Conservation (phyloP, 2,113 vertebrate species). For the Caracal caracal region DNA sequence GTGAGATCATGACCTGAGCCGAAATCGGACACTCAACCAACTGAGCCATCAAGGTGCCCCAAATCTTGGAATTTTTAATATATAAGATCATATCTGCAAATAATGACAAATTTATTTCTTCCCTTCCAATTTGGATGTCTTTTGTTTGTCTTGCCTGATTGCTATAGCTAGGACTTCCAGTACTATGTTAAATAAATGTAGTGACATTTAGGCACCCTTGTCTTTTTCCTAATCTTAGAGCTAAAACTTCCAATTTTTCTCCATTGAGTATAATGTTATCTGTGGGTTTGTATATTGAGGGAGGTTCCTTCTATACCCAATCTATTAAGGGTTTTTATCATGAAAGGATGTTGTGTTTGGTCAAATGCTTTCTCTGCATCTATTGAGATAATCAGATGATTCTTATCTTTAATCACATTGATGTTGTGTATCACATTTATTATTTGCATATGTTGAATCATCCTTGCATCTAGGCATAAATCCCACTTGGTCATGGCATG, state of each 20-base stretch:
- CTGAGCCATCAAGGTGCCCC: too few species aligned
- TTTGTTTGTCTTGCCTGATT: neutral
- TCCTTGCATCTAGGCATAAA: neutral
- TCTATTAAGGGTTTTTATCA: neutral
- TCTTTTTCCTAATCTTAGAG: neutral
- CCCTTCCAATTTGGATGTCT: neutral
- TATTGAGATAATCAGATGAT: neutral
- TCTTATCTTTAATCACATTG: neutral
- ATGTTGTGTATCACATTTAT: neutral
- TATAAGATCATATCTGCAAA: neutral
- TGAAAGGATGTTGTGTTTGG: neutral
- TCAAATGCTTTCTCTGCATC: neutral
- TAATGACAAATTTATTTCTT: neutral
- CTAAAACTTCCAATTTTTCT: neutral
- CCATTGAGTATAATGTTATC: neutral
- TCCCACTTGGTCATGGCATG: neutral
- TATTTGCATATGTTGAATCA: neutral
- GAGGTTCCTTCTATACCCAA: neutral
- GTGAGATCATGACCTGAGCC: too few species aligned
- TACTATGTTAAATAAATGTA: neutral
- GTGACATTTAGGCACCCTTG: neutral
- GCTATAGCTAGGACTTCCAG: neutral
- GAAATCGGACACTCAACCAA: too few species aligned
- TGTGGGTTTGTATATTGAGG: neutral
- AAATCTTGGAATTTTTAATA: neutral